Percentiles rank a stretch among this genome's conserved stretches.
Evolutionary conservation across 2,113 vertebrate genomes (phyloP).

Genomic region (Muntiacus muntjak): DNA sequence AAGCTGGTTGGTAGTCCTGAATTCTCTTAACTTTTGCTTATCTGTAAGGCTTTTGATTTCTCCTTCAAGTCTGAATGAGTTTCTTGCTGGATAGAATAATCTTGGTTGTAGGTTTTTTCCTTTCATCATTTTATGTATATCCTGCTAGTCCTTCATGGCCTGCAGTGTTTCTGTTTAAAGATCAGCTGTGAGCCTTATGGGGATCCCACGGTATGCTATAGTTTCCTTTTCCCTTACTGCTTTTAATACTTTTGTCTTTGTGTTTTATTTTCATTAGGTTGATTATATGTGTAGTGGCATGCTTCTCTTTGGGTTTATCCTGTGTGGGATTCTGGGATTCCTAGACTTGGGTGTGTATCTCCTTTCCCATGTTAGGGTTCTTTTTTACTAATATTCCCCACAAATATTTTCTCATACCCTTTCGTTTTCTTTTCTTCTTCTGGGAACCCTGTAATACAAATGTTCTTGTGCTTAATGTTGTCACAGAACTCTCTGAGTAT

Average conservation of each 20-base stretch:
- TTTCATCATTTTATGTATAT: no score
- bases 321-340: background rate
- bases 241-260: background rate
- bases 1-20: no score
- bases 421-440: no score
- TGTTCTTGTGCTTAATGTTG: background rate
- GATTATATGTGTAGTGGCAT: background rate
- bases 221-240: background rate
- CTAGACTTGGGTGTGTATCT: background rate
- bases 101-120: no score
- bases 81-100: no score
- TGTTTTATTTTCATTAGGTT: background rate
- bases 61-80: no score
- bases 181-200: background rate
- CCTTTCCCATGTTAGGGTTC: background rate
- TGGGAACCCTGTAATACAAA: background rate
- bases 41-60: no score
- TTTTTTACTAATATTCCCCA: no score
- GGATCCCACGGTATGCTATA: background rate
- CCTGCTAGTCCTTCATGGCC: background rate
- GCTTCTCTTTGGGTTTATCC: background rate
- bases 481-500: background rate
- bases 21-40: no score
- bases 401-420: no score
- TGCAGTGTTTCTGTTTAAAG: background rate